phyloP scores from a whole-genome alignment of 2,797 vertebrate species.

The Darevskia mixta region DNA sequence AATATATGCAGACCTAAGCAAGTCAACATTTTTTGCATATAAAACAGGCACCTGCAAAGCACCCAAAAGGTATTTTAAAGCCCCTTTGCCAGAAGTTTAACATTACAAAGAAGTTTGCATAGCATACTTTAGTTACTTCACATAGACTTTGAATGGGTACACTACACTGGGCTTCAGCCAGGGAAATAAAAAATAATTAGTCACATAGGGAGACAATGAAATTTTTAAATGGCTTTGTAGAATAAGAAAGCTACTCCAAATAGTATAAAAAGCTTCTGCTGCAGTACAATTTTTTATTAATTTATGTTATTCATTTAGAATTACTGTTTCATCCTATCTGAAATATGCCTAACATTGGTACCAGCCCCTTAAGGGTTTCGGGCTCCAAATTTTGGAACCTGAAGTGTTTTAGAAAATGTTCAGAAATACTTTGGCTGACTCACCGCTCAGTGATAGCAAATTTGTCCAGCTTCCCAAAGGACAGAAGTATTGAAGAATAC shows the following conservation, averaged over 20 bases:
- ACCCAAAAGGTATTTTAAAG: conserved; percentile 1
- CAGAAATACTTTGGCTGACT: neutral
- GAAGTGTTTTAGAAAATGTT: neutral
- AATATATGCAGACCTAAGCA: conserved; percentile 7
- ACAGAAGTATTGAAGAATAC: neutral
- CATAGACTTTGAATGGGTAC: neutral
- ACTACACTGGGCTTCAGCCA: conserved; percentile 14
- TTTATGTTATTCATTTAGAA: neutral
- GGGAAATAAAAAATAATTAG: conserved; percentile 10
- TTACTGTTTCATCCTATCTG: neutral
- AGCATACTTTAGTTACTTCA: neutral
- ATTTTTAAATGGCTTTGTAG: neutral
- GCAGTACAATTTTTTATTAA: neutral
- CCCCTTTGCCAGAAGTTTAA: conserved; percentile 25
- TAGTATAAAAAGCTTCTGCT: conserved; percentile 6
- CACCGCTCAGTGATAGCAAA: neutral
- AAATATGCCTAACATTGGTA: neutral
- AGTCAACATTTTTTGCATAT: neutral
- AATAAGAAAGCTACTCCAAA: neutral
- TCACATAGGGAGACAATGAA: conserved; percentile 22
- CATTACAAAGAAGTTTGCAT: conserved; percentile 24
- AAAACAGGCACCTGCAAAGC: conserved; percentile 40
- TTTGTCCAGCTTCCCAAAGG: neutral
- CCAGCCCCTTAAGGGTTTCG: neutral
- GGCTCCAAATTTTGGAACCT: neutral